These are phyloP conservation scores for Chaetops frenatus DNA, from an alignment of 2,113 vertebrate species.

Conservation along the genomic window DNA sequence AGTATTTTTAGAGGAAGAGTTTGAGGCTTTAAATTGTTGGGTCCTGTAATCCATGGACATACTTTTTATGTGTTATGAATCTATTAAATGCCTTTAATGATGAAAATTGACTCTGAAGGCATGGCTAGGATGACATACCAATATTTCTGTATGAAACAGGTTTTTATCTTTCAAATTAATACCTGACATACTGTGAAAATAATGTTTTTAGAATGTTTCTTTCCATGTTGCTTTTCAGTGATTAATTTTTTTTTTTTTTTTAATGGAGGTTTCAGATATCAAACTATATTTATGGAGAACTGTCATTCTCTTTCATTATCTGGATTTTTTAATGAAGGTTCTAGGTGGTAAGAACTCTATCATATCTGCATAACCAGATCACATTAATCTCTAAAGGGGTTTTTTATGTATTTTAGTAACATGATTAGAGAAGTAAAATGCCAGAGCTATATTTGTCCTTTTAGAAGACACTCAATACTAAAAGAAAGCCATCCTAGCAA, in stretches of 20 bases:
- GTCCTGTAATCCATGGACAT: background rate
- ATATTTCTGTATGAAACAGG: background rate
- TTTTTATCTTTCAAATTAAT: background rate
- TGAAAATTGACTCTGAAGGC: background rate
- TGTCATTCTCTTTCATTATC: background rate
- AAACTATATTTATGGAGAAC: background rate
- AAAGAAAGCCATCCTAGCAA: background rate
- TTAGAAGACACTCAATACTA: background rate
- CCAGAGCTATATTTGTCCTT: background rate
- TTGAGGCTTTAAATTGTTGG: background rate
- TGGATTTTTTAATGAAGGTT: background rate
- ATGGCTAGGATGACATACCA: background rate
- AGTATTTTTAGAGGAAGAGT: background rate
- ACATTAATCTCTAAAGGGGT: background rate
- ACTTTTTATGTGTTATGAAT: background rate
- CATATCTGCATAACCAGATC: background rate
- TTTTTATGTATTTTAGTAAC: background rate
- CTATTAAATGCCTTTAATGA: background rate
- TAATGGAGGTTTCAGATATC: background rate
- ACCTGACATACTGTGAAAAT: background rate
- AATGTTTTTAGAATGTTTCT: no score
- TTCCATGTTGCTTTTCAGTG: background rate
- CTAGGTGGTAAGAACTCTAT: background rate
- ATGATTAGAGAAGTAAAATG: background rate
- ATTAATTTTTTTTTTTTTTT: background rate